These are phyloP conservation scores for Ctenopoma kingsleyae DNA, from an alignment of 2,797 vertebrate genomes.

Conservation along the genomic window DNA sequence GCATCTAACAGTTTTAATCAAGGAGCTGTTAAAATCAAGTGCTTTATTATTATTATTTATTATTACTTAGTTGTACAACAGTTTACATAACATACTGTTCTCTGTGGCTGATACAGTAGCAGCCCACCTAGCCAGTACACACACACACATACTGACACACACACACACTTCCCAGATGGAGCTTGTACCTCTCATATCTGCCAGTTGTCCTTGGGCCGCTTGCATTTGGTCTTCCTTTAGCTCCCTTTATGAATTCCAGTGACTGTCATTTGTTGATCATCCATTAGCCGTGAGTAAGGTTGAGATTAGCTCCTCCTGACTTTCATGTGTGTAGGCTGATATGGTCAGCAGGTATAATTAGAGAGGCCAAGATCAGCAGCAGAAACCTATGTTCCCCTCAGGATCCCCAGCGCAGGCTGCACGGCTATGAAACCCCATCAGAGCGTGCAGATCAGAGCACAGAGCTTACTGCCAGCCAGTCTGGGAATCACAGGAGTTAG, in stretches of 20 bases:
- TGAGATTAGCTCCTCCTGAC: conserved; percentile 45
- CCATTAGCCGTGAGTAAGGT: conserved; percentile 64
- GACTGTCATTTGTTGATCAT: conserved; percentile 56
- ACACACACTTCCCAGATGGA: conserved; percentile 23
- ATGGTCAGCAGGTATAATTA: conserved; percentile 21
- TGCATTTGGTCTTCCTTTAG: conserved; percentile 54
- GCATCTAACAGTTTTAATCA: conserved; percentile 3
- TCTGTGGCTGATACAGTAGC: conserved; percentile 16
- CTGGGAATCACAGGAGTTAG: conserved; percentile 71
- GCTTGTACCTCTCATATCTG: conserved; percentile 87
- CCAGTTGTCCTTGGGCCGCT: conserved; percentile 58
- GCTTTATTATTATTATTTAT: conserved; percentile 19
- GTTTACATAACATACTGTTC: conserved; percentile 44
- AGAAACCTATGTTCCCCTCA: conserved; percentile 60
- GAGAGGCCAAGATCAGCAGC: conserved; percentile 53
- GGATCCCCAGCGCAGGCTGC: conserved; percentile 64
- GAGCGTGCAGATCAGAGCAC: conserved; percentile 69
- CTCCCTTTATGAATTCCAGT: conserved; percentile 59
- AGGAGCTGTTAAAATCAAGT: conserved; percentile 3
- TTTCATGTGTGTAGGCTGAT: conserved; percentile 42
- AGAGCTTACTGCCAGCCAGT: conserved; percentile 76
- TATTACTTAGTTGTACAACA: conserved; percentile 53
- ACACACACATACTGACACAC: neutral
- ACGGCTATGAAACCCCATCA: conserved; percentile 76
- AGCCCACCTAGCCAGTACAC: conserved; percentile 22